Evolutionary conservation across 2,888 invertebrate species (phyloP).

Genomic region (Cephus runcator): DNA sequence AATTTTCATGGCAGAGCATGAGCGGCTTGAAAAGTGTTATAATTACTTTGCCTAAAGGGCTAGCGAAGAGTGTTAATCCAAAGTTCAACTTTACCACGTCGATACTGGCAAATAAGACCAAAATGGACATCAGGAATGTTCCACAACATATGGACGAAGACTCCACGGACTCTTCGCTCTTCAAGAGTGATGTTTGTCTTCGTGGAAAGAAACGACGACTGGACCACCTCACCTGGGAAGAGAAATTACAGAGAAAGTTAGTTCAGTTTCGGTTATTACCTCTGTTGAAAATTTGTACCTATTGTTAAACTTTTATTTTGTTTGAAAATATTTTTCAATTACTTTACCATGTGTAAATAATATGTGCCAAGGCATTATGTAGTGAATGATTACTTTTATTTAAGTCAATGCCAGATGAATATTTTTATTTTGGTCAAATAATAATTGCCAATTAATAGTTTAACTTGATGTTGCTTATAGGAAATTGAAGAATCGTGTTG

Average conservation of each 20-base stretch:
- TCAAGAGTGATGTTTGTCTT: constrained; percentile 47
- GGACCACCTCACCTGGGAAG: constrained; percentile 87
- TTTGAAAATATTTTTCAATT: not conserved
- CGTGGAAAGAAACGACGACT: constrained; percentile 78
- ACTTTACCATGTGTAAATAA: not conserved
- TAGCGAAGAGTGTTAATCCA: constrained; percentile 33
- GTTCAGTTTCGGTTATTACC: constrained; percentile 54
- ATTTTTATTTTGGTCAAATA: constrained; percentile 4
- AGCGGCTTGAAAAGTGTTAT: constrained; percentile 56
- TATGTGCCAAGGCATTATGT: not conserved
- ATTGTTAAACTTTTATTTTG: constrained; percentile 3
- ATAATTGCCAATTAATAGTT: not conserved
- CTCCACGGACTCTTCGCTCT: constrained; percentile 27
- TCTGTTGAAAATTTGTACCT: not conserved
- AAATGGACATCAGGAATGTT: constrained; percentile 31
- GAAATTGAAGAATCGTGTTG: constrained; percentile 95
- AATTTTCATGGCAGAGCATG: constrained; percentile 54
- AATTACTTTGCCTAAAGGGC: constrained; percentile 58
- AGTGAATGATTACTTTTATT: constrained; percentile 2
- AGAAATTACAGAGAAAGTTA: constrained; percentile 88
- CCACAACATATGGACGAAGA: constrained; percentile 34
- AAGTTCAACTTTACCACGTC: constrained; percentile 52
- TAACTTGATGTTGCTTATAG: constrained; percentile 67
- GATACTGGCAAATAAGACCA: constrained; percentile 43
- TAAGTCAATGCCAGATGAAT: not conserved